These are phyloP conservation scores for Microtus pennsylvanicus DNA, from an alignment of 2,113 vertebrate genomes.

Conservation along the genomic window DNA sequence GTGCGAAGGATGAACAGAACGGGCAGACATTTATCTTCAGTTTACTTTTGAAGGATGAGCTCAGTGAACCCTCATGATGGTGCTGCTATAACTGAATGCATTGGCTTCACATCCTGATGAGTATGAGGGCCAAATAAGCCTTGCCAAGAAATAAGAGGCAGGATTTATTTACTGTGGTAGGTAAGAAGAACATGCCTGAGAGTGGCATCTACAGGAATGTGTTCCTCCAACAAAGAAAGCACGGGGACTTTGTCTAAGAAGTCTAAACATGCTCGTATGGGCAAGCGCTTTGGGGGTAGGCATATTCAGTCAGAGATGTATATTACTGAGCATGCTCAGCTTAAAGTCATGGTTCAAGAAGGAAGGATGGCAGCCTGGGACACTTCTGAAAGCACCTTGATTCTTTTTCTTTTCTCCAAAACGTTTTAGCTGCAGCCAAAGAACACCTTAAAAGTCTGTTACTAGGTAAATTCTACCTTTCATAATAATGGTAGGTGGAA, in stretches of 20 bases:
- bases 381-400: background rate
- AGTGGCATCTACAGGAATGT: no score
- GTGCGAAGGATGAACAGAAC: background rate
- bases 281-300: background rate
- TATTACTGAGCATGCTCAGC: background rate
- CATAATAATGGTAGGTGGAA: background rate
- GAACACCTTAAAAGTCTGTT: background rate
- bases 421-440: background rate
- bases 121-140: background rate
- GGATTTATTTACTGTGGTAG: background rate
- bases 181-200: background rate
- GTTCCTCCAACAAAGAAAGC: background rate
- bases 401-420: background rate
- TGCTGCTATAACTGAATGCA: background rate
- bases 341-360: background rate
- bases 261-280: background rate
- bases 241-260: background rate
- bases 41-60: background rate
- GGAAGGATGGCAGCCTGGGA: background rate
- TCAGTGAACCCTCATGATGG: background rate
- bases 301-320: no score
- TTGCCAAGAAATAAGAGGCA: background rate
- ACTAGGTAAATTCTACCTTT: background rate
- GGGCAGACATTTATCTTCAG: background rate
- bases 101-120: background rate